Evolutionary conservation across 2,797 vertebrate genomes (phyloP).

Genomic region (Octomys mimax): DNA sequence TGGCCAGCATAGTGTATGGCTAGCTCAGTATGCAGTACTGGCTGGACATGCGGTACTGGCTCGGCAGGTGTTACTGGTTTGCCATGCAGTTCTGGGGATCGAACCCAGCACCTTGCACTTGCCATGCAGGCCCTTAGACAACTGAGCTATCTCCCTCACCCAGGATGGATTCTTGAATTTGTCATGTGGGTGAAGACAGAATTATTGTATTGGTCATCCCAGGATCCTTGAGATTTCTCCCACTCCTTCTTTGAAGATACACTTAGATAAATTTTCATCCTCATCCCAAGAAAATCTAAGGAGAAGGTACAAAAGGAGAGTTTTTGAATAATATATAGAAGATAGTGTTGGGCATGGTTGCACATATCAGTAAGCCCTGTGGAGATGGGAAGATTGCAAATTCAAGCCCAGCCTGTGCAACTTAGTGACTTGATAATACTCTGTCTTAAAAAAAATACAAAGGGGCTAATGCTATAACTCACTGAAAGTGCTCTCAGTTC

Average conservation of each 20-base stretch:
- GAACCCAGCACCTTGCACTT: too few species aligned
- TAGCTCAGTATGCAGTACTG: too few species aligned
- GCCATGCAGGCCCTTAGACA: too few species aligned
- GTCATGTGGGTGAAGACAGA: not conserved
- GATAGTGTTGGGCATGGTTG: not conserved
- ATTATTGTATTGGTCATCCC: too few species aligned
- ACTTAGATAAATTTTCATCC: not conserved
- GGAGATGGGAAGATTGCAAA: not conserved
- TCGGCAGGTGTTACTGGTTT: too few species aligned
- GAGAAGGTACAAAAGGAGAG: not conserved
- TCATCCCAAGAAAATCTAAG: not conserved
- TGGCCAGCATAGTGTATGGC: too few species aligned
- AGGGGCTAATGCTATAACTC: not conserved
- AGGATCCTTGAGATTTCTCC: not conserved
- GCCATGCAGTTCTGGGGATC: too few species aligned
- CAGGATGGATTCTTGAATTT: fast-evolving
- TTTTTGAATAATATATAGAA: not conserved
- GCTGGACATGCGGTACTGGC: too few species aligned
- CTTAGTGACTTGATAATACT: not conserved
- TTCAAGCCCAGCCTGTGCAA: not conserved
- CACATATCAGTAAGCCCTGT: not conserved
- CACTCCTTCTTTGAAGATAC: not conserved
- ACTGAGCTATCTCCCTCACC: too few species aligned
- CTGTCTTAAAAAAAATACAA: not conserved
- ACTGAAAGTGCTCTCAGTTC: not conserved